Evolutionary conservation across 30 jellyfish, hydroid and myxozoan genomes (phyloP).

Genomic region (Sanderia malayensis): DNA sequence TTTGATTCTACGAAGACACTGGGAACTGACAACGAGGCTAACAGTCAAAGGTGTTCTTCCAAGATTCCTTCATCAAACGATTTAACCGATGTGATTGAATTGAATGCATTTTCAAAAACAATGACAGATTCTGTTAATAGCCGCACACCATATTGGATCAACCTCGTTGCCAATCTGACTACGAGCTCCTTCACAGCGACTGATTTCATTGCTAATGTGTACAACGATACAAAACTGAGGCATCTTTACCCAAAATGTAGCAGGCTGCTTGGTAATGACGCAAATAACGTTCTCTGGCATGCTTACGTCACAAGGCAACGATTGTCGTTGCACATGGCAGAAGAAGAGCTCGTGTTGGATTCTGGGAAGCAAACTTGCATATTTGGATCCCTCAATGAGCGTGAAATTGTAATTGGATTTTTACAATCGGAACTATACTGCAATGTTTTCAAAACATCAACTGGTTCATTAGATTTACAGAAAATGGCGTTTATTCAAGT

Average conservation of each 20-base stretch:
- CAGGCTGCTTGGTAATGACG: background rate
- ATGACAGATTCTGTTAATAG: slow-evolving; percentile 38
- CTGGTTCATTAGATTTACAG: slow-evolving; percentile 21
- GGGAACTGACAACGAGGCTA: background rate
- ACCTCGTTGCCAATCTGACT: slow-evolving; percentile 6
- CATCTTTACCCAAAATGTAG: slow-evolving; percentile 17
- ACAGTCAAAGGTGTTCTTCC: slow-evolving; percentile 19
- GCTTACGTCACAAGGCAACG: slow-evolving; percentile 33
- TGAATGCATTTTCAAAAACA: slow-evolving; percentile 52
- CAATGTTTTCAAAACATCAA: background rate
- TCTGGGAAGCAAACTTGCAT: slow-evolving; percentile 31
- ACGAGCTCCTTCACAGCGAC: slow-evolving; percentile 1
- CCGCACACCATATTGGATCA: slow-evolving; percentile 53
- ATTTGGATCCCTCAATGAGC: slow-evolving; percentile 9
- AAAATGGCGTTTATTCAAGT: background rate
- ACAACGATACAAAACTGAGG: slow-evolving; percentile 20
- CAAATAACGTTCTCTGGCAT: background rate
- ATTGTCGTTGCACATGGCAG: slow-evolving; percentile 22
- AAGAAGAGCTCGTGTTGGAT: slow-evolving; percentile 36
- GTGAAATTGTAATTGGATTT: slow-evolving; percentile 34
- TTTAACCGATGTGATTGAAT: slow-evolving; percentile 33
- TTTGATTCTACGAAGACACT: background rate
- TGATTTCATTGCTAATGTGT: slow-evolving; percentile 48
- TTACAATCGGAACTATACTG: slow-evolving; percentile 12
- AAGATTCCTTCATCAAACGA: slow-evolving; percentile 34